Base-by-base conservation (phyloP, 2,888 invertebrate genomes). In the Octonoba sinensis region DNA sequence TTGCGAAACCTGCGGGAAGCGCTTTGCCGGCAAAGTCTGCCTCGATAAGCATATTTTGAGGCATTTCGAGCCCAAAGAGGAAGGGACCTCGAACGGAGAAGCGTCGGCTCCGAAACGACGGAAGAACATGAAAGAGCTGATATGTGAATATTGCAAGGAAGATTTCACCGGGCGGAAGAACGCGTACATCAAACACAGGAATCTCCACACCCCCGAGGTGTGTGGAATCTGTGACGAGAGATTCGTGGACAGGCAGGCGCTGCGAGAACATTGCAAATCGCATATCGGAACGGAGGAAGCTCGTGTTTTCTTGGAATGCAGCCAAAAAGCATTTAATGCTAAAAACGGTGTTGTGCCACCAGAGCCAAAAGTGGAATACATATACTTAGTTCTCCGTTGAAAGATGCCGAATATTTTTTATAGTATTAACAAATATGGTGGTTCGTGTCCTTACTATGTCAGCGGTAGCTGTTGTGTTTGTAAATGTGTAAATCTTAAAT, bases 181-280 rank as follows among this genome's bases (percentile, higher is more conserved):
- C 56, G 72, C 67, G 18, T 81, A 47, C 46, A 15, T 73, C 4
- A 81, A 74, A 36, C 79, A 81, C 8, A 27, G 65, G 36, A 56
- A 62, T n/a, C n/a, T 56, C 0, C 79, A 81, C 16, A 81, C 79
- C 1, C 79, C 79, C 6, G 79, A 81, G 49, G 79, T 81, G 0
- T 81, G 79, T 57, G 79, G 79, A 6, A 81, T 81, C 36, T 81
- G 79, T 64, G 79, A 81, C 57, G 73, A 67, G 22, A 67, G 79
- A 56, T 81, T 81, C 56, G 64, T 67, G 8, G 79, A 81, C 49
- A 60, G 79, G 0, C 62, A 60, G 12, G 59, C 73, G 16, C 44
- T 81, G 15, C n/a, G 79, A 18, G 79, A 81, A 56, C 79, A 81
- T 22, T 74, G 73, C 47, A 51, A 56, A 36, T 60, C 69, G 20